Base-by-base conservation (phyloP, 2,797 vertebrate genomes). In the Xiphorhynchus erythropygius region DNA sequence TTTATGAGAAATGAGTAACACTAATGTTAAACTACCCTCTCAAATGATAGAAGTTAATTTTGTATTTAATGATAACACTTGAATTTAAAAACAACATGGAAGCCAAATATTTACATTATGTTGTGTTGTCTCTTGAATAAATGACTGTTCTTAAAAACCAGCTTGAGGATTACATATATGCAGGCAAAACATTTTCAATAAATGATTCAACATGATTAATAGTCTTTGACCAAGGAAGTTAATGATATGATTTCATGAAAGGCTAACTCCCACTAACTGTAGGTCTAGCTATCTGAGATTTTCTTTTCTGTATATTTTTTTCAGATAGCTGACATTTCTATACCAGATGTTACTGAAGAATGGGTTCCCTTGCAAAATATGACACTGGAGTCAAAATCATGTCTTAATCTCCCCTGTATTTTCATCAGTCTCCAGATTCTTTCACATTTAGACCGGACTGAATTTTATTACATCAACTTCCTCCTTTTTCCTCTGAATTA, bases 201-300 rank as follows among this genome's bases (percentile, higher is more conserved):
- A 95, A 81, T 79, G 94, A 89, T 75, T 69, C 64, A 83, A 19
- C 65, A 79, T 94, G 76, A 96, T 94, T 93, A 95, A 96, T 89
- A 18, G 32, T 76, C 32, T 93, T 52, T 37, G 91, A 89, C 30
- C 27, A 56, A 47, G 52, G 9, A 73, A 95, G 81, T 88, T 83
- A 96, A 97, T 97, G 9, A 84, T 74, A 74, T 49, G 37, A 39
- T 88, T 93, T 95, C 65, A 90, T 62, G 27, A 96, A 92, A 94
- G 64, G 32, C 75, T 83, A 96, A 73, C 6, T 91, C 37, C 81
- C 37, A 68, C 70, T 59, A 94, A 84, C 60, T 57, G 63, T 90
- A 37, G 11, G 75, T 76, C 62, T 80, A 70, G 60, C 19, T 87
- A 28, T 32, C 60, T 84, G 32, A 86, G 28, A 68, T 49, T 81